Evolutionary conservation across 2,113 vertebrate species (phyloP).

Genomic region (Proterorhinus semilunaris): DNA sequence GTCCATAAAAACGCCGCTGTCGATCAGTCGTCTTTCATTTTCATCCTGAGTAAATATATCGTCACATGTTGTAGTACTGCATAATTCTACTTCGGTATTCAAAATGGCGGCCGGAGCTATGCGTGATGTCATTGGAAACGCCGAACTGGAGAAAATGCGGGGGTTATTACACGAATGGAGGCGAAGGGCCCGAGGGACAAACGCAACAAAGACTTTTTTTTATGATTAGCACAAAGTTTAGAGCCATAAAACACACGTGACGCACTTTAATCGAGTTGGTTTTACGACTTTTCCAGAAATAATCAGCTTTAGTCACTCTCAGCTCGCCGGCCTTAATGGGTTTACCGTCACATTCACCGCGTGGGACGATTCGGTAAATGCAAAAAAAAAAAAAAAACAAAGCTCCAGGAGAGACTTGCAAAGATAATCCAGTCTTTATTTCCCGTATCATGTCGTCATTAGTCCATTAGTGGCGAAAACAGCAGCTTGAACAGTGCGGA

Average conservation of each 20-base stretch:
- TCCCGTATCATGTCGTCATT: conserved; percentile 31
- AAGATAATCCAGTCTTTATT: conserved; percentile 46
- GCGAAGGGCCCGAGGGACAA: too few relatives aligned
- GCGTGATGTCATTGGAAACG: too few relatives aligned
- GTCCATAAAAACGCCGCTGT: too few relatives aligned
- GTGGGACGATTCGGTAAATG: neutral
- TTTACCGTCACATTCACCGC: neutral
- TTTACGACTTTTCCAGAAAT: neutral
- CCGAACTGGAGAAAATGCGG: too few relatives aligned
- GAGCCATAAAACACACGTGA: conserved; percentile 36
- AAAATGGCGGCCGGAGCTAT: too few relatives aligned
- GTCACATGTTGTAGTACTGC: too few relatives aligned
- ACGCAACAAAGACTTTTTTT: conserved; percentile 38
- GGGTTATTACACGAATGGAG: too few relatives aligned
- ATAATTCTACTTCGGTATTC: too few relatives aligned
- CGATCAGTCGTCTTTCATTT: too few relatives aligned
- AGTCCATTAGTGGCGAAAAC: conserved; percentile 64
- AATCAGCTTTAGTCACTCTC: conserved; percentile 1
- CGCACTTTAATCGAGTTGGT: neutral
- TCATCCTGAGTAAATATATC: too few relatives aligned
- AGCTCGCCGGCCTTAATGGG: neutral
- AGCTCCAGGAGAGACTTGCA: neutral
- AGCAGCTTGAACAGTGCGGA: conserved; percentile 44
- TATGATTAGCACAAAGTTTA: conserved; percentile 26
- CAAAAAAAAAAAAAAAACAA: neutral